These are phyloP conservation scores for Drosophila stalkeri DNA, from an alignment of 2,888 invertebrate genomes.

Conservation along the genomic window DNA sequence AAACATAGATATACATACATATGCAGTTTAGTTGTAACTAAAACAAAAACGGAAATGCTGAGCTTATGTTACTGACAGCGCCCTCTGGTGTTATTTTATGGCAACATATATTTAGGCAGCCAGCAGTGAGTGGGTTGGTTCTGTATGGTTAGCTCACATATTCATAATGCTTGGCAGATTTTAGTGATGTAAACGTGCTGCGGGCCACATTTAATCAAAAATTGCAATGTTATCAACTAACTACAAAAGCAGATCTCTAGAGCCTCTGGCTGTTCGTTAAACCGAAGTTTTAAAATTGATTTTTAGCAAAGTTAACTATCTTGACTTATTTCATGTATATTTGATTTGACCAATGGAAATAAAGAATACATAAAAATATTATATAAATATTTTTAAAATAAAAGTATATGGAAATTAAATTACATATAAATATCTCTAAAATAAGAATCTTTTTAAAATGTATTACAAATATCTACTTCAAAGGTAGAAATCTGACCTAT, in stretches of 20 bases:
- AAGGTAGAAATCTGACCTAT: no score
- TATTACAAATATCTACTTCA: no score
- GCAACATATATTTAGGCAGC: slow-evolving; percentile 59
- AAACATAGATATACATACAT: slow-evolving; percentile 7
- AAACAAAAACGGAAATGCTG: slow-evolving; percentile 72
- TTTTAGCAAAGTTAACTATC: slow-evolving; percentile 8
- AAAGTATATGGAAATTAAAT: not conserved
- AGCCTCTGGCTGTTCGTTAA: slow-evolving; percentile 40
- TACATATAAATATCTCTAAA: not conserved
- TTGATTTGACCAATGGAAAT: not conserved
- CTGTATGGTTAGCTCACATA: slow-evolving; percentile 29
- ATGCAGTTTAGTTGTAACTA: slow-evolving; percentile 66
- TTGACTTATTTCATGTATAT: slow-evolving; percentile 15
- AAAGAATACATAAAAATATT: no score
- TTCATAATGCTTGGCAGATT: slow-evolving; percentile 51
- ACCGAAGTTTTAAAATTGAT: slow-evolving; percentile 31
- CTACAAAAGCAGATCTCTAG: slow-evolving; percentile 13
- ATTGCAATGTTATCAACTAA: slow-evolving; percentile 51
- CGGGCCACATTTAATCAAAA: slow-evolving; percentile 73
- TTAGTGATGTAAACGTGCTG: slow-evolving; percentile 41
- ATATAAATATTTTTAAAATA: not conserved
- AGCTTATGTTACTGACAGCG: slow-evolving; percentile 75
- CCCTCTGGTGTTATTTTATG: slow-evolving; percentile 74
- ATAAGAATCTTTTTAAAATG: not conserved
- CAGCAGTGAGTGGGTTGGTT: not conserved